A percentile compares a stretch with the other conserved stretches of the same genome.
phyloP scores from a whole-genome alignment of 1,140 invertebrate genomes.

The Drosophila parvula region DNA sequence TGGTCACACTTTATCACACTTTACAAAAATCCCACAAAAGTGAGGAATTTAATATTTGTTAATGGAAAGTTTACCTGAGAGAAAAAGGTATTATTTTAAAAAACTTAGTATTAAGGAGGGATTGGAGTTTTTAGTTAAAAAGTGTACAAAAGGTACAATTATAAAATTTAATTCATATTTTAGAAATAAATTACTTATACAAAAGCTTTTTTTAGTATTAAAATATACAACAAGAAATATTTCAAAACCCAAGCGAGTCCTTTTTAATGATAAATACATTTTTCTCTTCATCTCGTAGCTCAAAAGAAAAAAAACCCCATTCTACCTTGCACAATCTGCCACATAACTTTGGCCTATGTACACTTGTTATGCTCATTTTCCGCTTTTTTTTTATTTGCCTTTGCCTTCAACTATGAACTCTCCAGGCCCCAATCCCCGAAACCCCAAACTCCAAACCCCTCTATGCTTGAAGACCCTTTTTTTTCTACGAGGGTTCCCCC shows the following conservation, averaged over 20 bases:
- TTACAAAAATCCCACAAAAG: conserved; percentile 5
- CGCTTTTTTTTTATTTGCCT: conserved; percentile 42
- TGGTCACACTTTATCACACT: conserved; percentile 33
- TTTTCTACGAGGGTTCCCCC: conserved; percentile 21
- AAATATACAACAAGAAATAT: too few relatives aligned
- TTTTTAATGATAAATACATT: too few relatives aligned
- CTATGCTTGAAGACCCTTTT: conserved; percentile 70
- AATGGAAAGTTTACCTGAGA: neutral
- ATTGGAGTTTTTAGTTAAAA: too few relatives aligned
- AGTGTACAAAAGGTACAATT: too few relatives aligned
- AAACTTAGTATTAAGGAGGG: neutral
- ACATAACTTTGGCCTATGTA: conserved; percentile 20
- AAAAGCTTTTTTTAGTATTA: too few relatives aligned
- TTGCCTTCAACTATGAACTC: conserved; percentile 80
- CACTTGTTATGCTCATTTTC: conserved; percentile 54
- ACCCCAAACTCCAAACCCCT: conserved; percentile 26
- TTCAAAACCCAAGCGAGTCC: too few relatives aligned
- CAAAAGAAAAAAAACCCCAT: neutral
- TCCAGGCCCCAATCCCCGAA: conserved; percentile 5
- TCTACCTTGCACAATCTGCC: conserved; percentile 34
- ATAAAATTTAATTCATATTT: too few relatives aligned
- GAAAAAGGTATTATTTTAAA: neutral
- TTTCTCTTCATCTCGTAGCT: too few relatives aligned
- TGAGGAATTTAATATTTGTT: conserved; percentile 8
- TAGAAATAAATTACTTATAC: too few relatives aligned